Conservation (phyloP, 2,888 invertebrate species). For the Gerris lacustris region DNA sequence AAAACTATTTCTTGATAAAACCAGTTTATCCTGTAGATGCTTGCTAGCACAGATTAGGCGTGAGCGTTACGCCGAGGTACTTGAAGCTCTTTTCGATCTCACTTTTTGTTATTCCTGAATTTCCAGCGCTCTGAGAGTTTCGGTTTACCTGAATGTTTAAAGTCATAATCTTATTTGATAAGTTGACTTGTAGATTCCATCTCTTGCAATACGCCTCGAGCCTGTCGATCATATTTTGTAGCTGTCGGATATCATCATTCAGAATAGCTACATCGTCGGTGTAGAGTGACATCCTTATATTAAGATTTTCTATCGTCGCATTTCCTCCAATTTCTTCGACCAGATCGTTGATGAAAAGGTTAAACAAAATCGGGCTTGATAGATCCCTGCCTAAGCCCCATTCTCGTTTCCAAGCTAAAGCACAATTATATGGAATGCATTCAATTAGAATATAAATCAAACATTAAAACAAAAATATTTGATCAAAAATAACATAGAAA, state of each 20-base stretch:
- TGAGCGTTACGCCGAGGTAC: not conserved
- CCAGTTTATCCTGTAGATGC: not conserved
- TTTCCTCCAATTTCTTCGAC: slow-evolving; percentile 1
- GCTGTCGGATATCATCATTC: slow-evolving; percentile 15
- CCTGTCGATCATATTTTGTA: slow-evolving; percentile 24
- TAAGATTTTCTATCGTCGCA: slow-evolving; percentile 18
- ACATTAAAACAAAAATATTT: no score
- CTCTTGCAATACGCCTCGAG: slow-evolving; percentile 22
- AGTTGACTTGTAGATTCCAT: slow-evolving; percentile 25
- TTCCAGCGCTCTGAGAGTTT: not conserved
- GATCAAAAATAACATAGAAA: no score
- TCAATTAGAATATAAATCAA: no score
- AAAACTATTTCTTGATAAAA: no score
- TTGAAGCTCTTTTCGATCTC: not conserved
- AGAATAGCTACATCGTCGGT: slow-evolving; percentile 27
- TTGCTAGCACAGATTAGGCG: not conserved
- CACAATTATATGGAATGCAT: no score
- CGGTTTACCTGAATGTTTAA: not conserved
- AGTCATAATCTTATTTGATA: slow-evolving; percentile 24
- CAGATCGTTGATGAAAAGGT: slow-evolving; percentile 11
- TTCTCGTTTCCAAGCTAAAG: not conserved
- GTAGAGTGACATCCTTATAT: slow-evolving; percentile 22
- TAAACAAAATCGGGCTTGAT: slow-evolving; percentile 7
- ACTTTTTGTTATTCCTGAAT: not conserved
- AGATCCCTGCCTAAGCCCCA: slow-evolving; percentile 14